Conservation (phyloP, 2,797 vertebrate species). For the Alcedo quadribrachys region DNA sequence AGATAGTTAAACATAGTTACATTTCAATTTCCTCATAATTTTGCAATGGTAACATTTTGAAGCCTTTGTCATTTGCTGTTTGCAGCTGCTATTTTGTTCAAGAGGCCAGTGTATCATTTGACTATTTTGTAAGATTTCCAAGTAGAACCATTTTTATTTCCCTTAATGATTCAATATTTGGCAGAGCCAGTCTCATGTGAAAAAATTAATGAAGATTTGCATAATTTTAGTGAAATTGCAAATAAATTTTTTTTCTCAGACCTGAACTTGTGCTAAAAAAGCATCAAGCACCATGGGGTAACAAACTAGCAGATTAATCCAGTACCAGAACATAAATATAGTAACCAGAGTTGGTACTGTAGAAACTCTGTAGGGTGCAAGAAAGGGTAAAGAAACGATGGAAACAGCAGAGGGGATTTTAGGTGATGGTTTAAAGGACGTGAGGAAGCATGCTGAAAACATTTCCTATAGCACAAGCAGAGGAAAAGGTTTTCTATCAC, state of each 20-base stretch:
- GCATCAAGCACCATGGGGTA: neutral
- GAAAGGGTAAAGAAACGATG: neutral
- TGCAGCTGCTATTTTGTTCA: slow-evolving; percentile 56
- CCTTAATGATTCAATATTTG: neutral
- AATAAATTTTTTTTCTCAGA: neutral
- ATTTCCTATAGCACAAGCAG: neutral
- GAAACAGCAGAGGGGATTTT: neutral
- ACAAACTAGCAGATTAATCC: neutral
- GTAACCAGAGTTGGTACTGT: neutral
- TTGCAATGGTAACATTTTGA: slow-evolving; percentile 25
- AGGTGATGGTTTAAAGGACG: neutral
- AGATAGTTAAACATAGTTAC: neutral
- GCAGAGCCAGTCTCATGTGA: neutral
- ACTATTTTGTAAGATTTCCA: slow-evolving; percentile 27
- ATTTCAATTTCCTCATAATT: slow-evolving; percentile 10
- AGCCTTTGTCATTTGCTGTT: neutral
- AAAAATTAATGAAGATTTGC: neutral
- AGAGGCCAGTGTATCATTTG: neutral
- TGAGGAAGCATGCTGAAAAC: neutral
- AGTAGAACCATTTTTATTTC: neutral
- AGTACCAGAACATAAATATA: neutral
- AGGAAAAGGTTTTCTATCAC: neutral
- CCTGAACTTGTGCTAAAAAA: neutral
- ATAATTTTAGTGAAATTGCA: neutral
- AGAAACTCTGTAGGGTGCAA: neutral